Conservation (phyloP, 2,888 invertebrate species). For the Achlya flavicornis region DNA sequence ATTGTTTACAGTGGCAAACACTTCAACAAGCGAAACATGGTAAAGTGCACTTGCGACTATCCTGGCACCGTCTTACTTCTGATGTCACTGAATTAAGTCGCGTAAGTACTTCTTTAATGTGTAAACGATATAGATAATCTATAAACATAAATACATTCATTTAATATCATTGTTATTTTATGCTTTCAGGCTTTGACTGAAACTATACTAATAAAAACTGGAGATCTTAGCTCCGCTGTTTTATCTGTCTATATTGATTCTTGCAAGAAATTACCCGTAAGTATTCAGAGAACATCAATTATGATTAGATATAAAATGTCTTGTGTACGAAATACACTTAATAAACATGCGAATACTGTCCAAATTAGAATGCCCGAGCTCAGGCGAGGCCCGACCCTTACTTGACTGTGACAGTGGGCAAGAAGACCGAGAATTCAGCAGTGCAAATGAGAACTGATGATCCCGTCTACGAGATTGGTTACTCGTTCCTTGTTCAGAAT, state of each 20-base stretch:
- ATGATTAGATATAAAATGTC: background rate
- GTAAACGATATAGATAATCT: no score
- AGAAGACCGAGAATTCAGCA: slow-evolving; percentile 88
- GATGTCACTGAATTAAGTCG: slow-evolving; percentile 88
- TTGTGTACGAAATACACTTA: background rate
- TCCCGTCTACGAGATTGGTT: slow-evolving; percentile 98
- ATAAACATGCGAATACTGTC: slow-evolving; percentile 2
- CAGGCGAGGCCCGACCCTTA: slow-evolving; percentile 93
- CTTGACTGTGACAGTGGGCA: slow-evolving; percentile 91
- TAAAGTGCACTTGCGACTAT: slow-evolving; percentile 93
- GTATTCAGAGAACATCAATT: slow-evolving; percentile 44
- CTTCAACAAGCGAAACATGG: slow-evolving; percentile 98
- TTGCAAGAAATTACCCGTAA: slow-evolving; percentile 95
- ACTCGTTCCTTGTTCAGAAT: slow-evolving; percentile 95
- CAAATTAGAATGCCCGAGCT: slow-evolving; percentile 85
- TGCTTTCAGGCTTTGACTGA: slow-evolving; percentile 87
- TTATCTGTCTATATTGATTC: slow-evolving; percentile 96
- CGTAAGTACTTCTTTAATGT: slow-evolving; percentile 78
- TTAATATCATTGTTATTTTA: no score
- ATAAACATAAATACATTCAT: background rate
- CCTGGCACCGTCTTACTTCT: slow-evolving; percentile 93
- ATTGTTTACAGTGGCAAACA: slow-evolving; percentile 91
- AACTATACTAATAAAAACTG: slow-evolving; percentile 89
- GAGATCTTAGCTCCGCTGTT: slow-evolving; percentile 89
- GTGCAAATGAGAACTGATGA: slow-evolving; percentile 92